Evolutionary conservation across 1,140 invertebrate species (phyloP).

Genomic region (Euwallacea similis): DNA sequence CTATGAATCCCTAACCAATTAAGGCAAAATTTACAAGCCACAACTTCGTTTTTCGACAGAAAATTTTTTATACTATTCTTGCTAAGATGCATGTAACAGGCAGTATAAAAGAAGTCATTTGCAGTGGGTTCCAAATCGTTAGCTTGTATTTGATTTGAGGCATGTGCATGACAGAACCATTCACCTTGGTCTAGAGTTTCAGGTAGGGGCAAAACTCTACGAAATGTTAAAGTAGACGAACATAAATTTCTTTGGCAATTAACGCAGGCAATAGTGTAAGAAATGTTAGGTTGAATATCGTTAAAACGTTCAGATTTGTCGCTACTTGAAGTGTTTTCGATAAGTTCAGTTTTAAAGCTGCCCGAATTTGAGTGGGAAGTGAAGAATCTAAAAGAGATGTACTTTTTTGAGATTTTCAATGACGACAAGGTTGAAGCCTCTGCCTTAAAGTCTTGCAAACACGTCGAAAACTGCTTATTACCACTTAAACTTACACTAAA

Average conservation of each 20-base stretch:
- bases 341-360: conserved; percentile 58
- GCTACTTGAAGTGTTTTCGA: conserved; percentile 33
- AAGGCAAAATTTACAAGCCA: conserved; percentile 59
- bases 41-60: conserved; percentile 50
- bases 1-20: conserved; percentile 55
- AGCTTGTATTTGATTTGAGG: conserved; percentile 11
- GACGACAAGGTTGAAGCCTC: conserved; percentile 40
- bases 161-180: conserved; percentile 60
- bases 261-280: conserved; percentile 47
- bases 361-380: conserved; percentile 47
- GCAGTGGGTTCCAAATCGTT: conserved; percentile 51
- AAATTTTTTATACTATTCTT: conserved; percentile 43
- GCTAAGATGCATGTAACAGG: conserved; percentile 58
- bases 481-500: conserved; percentile 52
- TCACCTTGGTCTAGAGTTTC: conserved; percentile 59
- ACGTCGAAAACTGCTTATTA: conserved; percentile 46
- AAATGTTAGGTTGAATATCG: too few relatives aligned
- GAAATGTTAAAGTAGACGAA: conserved; percentile 51
- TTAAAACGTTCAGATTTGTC: too few relatives aligned
- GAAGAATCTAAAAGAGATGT: conserved; percentile 45
- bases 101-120: conserved; percentile 57
- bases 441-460: conserved; percentile 56
- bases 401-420: conserved; percentile 45
- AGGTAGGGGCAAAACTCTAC: conserved; percentile 59
- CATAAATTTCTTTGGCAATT: conserved; percentile 58